Evolutionary conservation across 2,797 vertebrate genomes (phyloP), one percentile per base, ranked within the genome.

Genomic region (Selene dorsalis): DNA sequence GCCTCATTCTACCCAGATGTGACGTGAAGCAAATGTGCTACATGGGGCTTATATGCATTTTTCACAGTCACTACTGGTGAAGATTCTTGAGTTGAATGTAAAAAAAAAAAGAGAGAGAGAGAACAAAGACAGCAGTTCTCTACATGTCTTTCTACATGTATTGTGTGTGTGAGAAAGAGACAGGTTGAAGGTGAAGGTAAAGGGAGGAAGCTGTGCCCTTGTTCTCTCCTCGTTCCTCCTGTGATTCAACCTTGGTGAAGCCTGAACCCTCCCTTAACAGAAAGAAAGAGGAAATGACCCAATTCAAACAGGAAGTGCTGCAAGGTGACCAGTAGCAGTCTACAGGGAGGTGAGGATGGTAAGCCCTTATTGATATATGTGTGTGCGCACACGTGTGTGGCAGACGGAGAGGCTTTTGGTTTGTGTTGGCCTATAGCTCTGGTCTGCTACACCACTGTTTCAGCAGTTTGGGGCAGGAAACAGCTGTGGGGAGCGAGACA

Each of bases 381-480:
- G 63, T 59, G 61, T 58, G 57, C 11, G 57, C 61, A 41, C 30
- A 30, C 9, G 58, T 67, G 84, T 82, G 79, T 72, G 79, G 70
- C 73, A 67, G 77, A 53, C 41, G 17, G 75, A 64, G 26, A 77
- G 69, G 10, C 41, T 84, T 84, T 84, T 75, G 79, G 88, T 84
- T 82, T 79, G 90, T 88, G 74, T 84, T 82, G 91, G 84, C 89
- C 87, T 80, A 90, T 80, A 90, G 78, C 82, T 75, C 75, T 84
- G 89, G 79, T 88, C 83, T 82, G 75, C 84, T 84, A 30, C 79
- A 89, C 85, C 83, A 87, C 91, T 94, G 85, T 93, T 92, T 91
- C 89, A 95, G 90, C 93, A 95, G 93, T 94, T 92, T 92, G 86
- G 85, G 83, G 88, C 87, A 89, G 93, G 95, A 96, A 95, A 94